phyloP scores from a whole-genome alignment of 2,797 vertebrate genomes.

The Diplodus puntazzo region DNA sequence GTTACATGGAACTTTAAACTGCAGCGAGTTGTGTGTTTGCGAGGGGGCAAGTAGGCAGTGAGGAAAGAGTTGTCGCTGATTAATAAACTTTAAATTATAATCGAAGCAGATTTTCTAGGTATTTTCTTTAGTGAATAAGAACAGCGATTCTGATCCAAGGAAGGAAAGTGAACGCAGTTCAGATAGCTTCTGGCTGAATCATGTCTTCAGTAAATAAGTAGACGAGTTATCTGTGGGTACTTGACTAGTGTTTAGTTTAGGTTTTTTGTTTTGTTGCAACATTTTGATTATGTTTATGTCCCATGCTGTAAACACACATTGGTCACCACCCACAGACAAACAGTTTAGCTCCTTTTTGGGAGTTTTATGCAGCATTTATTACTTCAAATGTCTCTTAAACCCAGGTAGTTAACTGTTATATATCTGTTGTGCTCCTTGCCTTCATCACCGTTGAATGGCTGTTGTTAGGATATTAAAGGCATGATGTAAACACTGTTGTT shows the following conservation, averaged over 20 bases:
- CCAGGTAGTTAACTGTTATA: slow-evolving; percentile 2
- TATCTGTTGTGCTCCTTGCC: slow-evolving; percentile 9
- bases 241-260: too few species aligned
- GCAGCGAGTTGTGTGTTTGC: slow-evolving; percentile 2
- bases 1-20: slow-evolving; percentile 2
- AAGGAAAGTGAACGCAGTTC: too few species aligned
- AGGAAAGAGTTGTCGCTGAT: neutral
- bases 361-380: neutral
- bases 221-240: too few species aligned
- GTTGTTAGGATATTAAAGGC: slow-evolving; percentile 31
- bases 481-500: slow-evolving; percentile 12
- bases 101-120: too few species aligned
- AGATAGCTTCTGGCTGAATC: too few species aligned
- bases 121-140: too few species aligned
- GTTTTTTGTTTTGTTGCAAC: too few species aligned
- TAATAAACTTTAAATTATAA: neutral
- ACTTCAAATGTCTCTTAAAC: neutral
- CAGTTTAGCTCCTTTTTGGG: slow-evolving; percentile 27
- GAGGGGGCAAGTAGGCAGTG: neutral
- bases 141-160: too few species aligned
- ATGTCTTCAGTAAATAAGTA: too few species aligned
- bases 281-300: neutral
- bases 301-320: neutral
- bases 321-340: neutral
- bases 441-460: neutral